These are phyloP conservation scores for Spizella passerina DNA, from an alignment of 2,797 vertebrate species.

Conservation along the genomic window DNA sequence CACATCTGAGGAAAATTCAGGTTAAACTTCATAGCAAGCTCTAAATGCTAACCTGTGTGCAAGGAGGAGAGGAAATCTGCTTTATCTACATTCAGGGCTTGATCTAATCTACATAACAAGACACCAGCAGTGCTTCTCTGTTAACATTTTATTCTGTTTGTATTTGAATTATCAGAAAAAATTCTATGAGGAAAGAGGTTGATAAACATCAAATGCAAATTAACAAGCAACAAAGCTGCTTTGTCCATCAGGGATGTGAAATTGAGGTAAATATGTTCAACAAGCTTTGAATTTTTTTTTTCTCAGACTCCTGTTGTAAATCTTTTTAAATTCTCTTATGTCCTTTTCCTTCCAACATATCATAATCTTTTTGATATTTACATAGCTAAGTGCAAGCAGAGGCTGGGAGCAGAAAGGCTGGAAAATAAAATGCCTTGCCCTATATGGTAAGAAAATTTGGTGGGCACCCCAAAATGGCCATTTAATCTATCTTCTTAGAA, in stretches of 20 bases:
- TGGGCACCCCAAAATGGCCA: background rate
- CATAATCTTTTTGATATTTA: constrained; percentile 55
- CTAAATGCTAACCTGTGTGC: background rate
- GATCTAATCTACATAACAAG: background rate
- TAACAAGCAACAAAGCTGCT: background rate
- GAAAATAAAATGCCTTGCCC: background rate
- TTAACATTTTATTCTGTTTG: constrained; percentile 2
- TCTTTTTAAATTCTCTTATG: background rate
- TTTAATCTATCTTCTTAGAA: background rate
- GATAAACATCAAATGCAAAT: constrained; percentile 16
- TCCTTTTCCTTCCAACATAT: background rate
- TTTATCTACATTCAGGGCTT: background rate
- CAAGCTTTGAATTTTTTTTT: background rate
- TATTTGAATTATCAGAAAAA: constrained; percentile 8
- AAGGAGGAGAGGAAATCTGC: background rate
- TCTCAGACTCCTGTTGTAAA: background rate
- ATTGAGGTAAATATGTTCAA: background rate
- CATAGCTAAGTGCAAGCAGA: background rate
- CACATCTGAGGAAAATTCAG: background rate
- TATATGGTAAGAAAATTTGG: background rate
- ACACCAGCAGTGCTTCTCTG: background rate
- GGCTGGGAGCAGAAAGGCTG: background rate
- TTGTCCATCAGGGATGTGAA: background rate
- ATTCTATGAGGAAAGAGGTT: background rate
- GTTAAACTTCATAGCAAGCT: background rate